Base-by-base conservation (phyloP, 2,888 invertebrate species). In the Macrostomum cliftonense region DNA sequence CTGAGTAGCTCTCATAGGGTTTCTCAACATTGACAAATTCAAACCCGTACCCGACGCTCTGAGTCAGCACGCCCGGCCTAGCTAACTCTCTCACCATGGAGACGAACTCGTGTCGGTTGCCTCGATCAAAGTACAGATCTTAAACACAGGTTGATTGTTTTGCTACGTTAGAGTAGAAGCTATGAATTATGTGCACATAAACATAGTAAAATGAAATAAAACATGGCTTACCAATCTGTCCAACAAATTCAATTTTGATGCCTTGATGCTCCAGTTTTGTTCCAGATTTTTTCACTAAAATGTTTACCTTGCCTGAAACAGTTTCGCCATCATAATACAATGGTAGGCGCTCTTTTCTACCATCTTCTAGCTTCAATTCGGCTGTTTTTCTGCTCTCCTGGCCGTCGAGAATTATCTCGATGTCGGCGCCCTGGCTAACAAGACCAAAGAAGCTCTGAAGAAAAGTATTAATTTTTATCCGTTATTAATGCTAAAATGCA, bases 1-100 rank as follows among this genome's bases (percentile, higher is more conserved):
- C 97, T 54, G 88, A 86, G 69, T 97, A 99, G 42, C 91, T 88
- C 75, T 99, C 97, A 70, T 84, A 97, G 2, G 95, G 93, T 74
- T 99, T 99, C 73, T 95, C 95, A 37, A 97, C 95, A 71, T 95
- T 89, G 44, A 83, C 81, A 70, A 99, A 99, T 64, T 95, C 93
- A 73, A 99, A 99, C 17, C 83, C 81, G 72, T 87, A 97, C 55
- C 83, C 83, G 43, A 85, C 83, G 66, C 87, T 89, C 63, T 91
- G 87, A 45, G 84, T 78, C 55, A 97, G 77, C 67, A 97, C 95
- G 1, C 95, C 97, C 1, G 95, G 93, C 57, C 91, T 78, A 5
- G 95, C 93, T 55, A 97, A 71, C 62, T 97, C 95, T 69, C 91
- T 91, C 19, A 89, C 84, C 60, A 97, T 74, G 49, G 88, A 89